Evolutionary conservation across 1,140 invertebrate genomes (phyloP), one percentile per base, ranked within the genome.

Genomic region (Nephotettix cincticeps): DNA sequence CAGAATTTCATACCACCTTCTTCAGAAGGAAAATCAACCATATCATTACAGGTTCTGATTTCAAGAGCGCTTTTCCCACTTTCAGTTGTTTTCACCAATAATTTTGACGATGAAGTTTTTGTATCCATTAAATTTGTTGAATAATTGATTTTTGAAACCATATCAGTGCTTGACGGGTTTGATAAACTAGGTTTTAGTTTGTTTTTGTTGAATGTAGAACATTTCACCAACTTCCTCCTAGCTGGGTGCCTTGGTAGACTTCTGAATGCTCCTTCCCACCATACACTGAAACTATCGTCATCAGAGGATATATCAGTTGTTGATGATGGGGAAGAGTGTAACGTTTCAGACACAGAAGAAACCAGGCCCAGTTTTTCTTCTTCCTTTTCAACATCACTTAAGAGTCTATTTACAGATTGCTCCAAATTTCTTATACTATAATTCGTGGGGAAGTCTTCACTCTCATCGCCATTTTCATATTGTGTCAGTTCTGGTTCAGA

Each of bases 11-110:
- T 21, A 27, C 28, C 25, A 27, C 23, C 25, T 27, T 61, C 23
- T 9, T 27, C 21, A 61, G 13, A 11, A 29, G 25, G 9, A n/a
- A 21, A 21, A 2, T 29, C 21, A 25, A 6, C 28, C 1, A 84
- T 84, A 71, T 85, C 82, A 56, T 79, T 74, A 40, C 85, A 80
- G 40, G 83, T 84, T 69, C 83, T 77, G 58, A 86, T 84, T 77
- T 86, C 84, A 47, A 86, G 82, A 66, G 80, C 82, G 73, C 85
- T 83, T 77, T 81, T 82, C 13, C 84, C 84, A 73, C 76, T 73
- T 63, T 85, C 83, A 21, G 77, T 77, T 1, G 84, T 84, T 79
- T 82, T 83, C 0, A 86, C 84, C 43, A 85, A 71, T 1, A 86
- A 76, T 76, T 85, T 86, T 13, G 85, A 80, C 75, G 85, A 84